A percentile compares a stretch with the other conserved stretches of the same genome.
These are phyloP conservation scores for Amia ocellicauda DNA, from an alignment of 2,113 vertebrate species.

Conservation along the genomic window DNA sequence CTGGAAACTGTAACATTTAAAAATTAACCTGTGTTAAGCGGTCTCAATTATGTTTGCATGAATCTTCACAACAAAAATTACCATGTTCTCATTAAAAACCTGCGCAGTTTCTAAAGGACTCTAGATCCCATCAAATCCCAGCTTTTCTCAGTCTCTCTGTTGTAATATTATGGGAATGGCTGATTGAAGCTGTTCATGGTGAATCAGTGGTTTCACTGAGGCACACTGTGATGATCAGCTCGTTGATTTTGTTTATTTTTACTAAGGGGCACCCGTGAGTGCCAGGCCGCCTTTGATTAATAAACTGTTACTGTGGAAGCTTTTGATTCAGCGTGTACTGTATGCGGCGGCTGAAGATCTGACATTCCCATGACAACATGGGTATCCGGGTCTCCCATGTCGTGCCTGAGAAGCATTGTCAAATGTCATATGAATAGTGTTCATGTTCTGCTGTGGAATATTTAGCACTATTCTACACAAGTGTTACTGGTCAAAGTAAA, in stretches of 20 bases:
- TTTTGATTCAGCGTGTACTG: background rate
- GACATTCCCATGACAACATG: slow-evolving; percentile 3
- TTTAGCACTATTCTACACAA: no score
- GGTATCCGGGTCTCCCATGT: background rate
- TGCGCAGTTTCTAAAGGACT: no score
- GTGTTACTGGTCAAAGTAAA: no score
- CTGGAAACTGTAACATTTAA: slow-evolving; percentile 9
- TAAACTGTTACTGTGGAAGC: background rate
- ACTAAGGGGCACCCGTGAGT: background rate
- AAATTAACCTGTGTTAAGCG: slow-evolving; percentile 2
- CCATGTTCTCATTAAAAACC: no score
- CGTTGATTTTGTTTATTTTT: no score
- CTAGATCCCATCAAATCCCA: no score
- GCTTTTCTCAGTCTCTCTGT: no score
- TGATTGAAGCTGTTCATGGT: no score
- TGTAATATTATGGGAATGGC: no score
- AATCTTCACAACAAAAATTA: background rate
- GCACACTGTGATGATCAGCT: no score
- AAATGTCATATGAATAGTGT: background rate
- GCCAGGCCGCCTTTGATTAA: background rate
- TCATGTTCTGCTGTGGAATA: background rate
- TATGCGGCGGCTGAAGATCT: background rate
- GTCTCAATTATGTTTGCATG: slow-evolving; percentile 22
- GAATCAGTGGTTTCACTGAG: no score
- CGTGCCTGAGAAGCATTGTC: no score